A percentile compares a stretch with the other conserved stretches of the same genome.
phyloP scores from a whole-genome alignment of 2,888 invertebrate species.

The Tiliacea aurago region DNA sequence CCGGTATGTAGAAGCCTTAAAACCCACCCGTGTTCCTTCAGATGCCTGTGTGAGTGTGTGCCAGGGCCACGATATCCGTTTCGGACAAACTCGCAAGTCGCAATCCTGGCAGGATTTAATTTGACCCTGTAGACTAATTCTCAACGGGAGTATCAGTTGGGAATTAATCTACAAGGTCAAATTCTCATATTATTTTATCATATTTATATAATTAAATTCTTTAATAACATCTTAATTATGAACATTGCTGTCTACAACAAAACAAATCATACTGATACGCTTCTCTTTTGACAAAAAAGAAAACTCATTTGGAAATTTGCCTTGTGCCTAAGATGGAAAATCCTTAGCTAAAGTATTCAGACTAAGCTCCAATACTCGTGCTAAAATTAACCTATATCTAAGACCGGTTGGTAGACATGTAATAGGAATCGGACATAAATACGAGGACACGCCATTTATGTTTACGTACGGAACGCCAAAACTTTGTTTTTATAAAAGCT shows the following conservation, averaged over 20 bases:
- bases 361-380: neutral
- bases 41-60: no score
- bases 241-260: neutral
- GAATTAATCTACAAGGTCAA: no score
- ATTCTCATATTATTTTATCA: no score
- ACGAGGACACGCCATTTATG: neutral
- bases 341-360: neutral
- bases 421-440: neutral
- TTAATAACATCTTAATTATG: neutral
- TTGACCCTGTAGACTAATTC: no score
- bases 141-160: no score
- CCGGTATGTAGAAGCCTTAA: no score
- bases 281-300: neutral
- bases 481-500: conserved; percentile 6
- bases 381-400: neutral
- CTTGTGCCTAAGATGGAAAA: neutral
- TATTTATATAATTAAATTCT: no score
- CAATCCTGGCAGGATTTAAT: no score
- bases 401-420: neutral
- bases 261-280: neutral
- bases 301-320: neutral
- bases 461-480: conserved; percentile 32
- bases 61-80: no score
- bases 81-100: no score
- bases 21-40: no score